Evolutionary conservation across 92 coral and sea anemone species (phyloP).

Genomic region (Zoanthus gigantus): DNA sequence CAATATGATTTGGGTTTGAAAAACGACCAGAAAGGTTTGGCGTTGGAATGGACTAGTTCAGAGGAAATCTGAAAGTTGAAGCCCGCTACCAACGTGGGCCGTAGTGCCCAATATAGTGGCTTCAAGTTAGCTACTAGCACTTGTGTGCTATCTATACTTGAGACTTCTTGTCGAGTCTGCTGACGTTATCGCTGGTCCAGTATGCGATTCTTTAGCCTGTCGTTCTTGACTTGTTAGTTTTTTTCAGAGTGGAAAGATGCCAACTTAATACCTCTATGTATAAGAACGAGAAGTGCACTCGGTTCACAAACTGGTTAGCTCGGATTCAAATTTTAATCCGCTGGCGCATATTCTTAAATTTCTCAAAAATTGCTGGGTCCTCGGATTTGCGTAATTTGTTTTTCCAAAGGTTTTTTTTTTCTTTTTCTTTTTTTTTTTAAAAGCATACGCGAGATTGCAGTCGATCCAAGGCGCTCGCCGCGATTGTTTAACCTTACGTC

Average conservation of each 20-base stretch:
- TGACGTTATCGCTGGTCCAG: too few relatives aligned
- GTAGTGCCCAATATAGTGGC: too few relatives aligned
- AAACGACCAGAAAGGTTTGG: constrained; percentile 50
- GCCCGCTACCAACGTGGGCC: not conserved
- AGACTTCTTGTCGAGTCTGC: too few relatives aligned
- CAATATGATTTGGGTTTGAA: constrained; percentile 8
- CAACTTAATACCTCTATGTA: too few relatives aligned
- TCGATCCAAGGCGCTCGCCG: constrained; percentile 49
- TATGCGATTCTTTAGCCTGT: too few relatives aligned
- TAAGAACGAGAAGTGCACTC: too few relatives aligned
- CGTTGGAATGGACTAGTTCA: constrained; percentile 25
- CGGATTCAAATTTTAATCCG: constrained; percentile 54
- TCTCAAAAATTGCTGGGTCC: constrained; percentile 54
- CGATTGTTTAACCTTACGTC: constrained; percentile 49
- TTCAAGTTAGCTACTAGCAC: too few relatives aligned
- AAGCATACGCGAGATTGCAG: constrained; percentile 45
- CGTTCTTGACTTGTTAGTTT: too few relatives aligned
- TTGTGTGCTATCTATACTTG: too few relatives aligned
- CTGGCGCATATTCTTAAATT: constrained; percentile 57
- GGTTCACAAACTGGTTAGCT: not conserved
- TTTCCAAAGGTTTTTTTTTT: not conserved
- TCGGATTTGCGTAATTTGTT: constrained; percentile 33
- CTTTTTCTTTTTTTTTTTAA: too few relatives aligned
- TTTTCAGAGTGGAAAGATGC: too few relatives aligned
- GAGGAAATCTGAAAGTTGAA: constrained; percentile 28